Evolutionary conservation across 2,113 vertebrate species (phyloP).

Genomic region (Salvelinus fontinalis): DNA sequence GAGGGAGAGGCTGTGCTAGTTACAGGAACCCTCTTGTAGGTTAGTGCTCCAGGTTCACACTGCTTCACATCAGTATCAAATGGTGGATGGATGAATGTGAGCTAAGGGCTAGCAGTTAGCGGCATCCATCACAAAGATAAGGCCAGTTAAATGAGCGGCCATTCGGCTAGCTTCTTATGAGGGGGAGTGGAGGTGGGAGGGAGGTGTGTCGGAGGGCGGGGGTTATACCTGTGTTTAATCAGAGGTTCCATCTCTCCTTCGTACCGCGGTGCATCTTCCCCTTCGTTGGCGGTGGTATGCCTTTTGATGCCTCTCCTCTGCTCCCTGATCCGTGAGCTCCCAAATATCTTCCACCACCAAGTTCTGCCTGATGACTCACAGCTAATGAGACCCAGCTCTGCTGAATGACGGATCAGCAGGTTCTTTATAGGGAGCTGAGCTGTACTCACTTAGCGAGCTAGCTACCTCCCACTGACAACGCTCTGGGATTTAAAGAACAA

Average conservation of each 20-base stretch:
- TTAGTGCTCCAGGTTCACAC: conserved; percentile 3
- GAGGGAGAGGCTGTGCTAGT: conserved; percentile 14
- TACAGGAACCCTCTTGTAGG: conserved; percentile 13
- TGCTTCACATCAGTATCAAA: conserved; percentile 7
- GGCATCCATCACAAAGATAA: not conserved
- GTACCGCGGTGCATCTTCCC: not conserved
- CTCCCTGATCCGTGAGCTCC: not conserved
- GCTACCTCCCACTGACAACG: too few relatives aligned
- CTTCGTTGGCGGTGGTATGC: not conserved
- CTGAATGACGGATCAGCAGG: conserved; percentile 7
- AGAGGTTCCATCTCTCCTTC: not conserved
- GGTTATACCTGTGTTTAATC: not conserved
- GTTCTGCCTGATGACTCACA: not conserved
- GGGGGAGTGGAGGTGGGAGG: not conserved
- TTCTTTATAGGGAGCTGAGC: conserved; percentile 4
- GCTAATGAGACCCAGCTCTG: not conserved
- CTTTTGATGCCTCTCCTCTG: conserved; percentile 3
- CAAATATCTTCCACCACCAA: conserved; percentile 1
- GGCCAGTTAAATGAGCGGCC: not conserved
- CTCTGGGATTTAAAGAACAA: not conserved
- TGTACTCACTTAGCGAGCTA: not conserved
- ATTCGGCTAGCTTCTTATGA: not conserved
- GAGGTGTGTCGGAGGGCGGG: not conserved
- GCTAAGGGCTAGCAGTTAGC: not conserved
- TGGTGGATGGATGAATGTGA: not conserved